Conservation (phyloP, 2,113 vertebrate species). For the Macrotis lagotis region DNA sequence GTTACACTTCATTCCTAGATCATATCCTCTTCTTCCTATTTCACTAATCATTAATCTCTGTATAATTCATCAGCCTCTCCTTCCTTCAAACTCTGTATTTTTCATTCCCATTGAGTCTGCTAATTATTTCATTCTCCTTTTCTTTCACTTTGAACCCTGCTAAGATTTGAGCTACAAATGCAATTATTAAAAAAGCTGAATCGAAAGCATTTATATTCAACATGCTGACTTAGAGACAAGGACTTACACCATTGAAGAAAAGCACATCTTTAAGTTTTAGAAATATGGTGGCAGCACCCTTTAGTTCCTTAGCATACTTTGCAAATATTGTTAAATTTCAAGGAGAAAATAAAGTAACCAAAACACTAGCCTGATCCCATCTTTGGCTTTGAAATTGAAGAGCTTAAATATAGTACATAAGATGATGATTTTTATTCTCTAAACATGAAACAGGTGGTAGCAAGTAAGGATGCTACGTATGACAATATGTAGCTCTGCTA, state of each 20-base stretch:
- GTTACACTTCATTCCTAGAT: background rate
- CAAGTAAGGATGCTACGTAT: background rate
- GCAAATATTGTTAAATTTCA: conserved; percentile 23
- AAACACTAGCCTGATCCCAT: conserved; percentile 16
- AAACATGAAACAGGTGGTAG: conserved; percentile 18
- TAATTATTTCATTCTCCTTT: conserved; percentile 2
- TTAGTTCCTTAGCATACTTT: background rate
- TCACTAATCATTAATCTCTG: conserved; percentile 6
- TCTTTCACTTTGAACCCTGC: conserved; percentile 7
- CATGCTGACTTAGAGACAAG: background rate
- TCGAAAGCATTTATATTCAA: conserved; percentile 15
- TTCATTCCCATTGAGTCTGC: background rate
- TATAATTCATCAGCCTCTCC: background rate
- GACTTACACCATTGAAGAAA: background rate
- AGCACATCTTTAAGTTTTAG: background rate
- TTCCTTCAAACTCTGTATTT: background rate
- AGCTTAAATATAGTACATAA: conserved; percentile 6
- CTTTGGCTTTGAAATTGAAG: background rate
- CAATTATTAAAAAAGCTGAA: background rate
- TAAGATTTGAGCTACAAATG: conserved; percentile 16
- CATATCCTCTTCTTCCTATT: conserved; percentile 8
- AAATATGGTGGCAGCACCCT: conserved; percentile 27
- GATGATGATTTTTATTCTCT: conserved; percentile 22
- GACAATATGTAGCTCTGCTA: background rate
- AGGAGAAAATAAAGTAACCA: conserved; percentile 14